Evolutionary conservation across 2,888 invertebrate species (phyloP), one percentile per base, ranked within the genome.

Genomic region (Macrophya annulata): DNA sequence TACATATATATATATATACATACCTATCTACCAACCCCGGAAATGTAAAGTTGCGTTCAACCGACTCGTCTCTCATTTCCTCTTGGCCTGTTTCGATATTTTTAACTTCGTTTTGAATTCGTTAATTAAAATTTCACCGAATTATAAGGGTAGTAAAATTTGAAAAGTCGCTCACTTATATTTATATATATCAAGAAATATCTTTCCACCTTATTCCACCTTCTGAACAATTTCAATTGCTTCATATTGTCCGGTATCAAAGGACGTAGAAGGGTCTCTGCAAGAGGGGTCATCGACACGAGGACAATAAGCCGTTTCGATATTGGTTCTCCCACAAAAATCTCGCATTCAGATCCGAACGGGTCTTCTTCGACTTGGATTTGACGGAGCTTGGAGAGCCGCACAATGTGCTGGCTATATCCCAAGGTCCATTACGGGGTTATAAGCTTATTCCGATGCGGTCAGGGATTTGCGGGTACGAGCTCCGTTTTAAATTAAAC

Each of bases 181-280:
- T 31, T 31, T 31, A 31, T 31, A 31, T 31, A 31, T 31, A 31
- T 21, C 45, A 45, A 45, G 74, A 74, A n/a, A 74, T 74, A 45
- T 45, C 45, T 74, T 25, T 21, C 74, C 21, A 25, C 74, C 25
- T 68, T 68, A 68, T 65, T 59, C 55, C 74, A 59, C 21, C 25
- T 51, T 74, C 74, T 59, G 55, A 45, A 74, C 45, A 51, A 84
- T 83, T 68, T 45, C 86, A 85, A 85, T 86, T 79, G 65, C 72
- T 82, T 40, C 55, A 17, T 86, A 62, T 85, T 71, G 79, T 84
- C 84, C 48, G 77, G 65, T 65, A 31, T 25, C 43, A 45, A 74
- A 43, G 74, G 25, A 43, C 43, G 37, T 55, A 31, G 51, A 77
- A 31, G 25, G 77, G 77, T 51, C 31, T 77, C 43, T 55, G 25